Base-by-base conservation (phyloP, 2,888 invertebrate genomes). In the Argyresthia albistria region DNA sequence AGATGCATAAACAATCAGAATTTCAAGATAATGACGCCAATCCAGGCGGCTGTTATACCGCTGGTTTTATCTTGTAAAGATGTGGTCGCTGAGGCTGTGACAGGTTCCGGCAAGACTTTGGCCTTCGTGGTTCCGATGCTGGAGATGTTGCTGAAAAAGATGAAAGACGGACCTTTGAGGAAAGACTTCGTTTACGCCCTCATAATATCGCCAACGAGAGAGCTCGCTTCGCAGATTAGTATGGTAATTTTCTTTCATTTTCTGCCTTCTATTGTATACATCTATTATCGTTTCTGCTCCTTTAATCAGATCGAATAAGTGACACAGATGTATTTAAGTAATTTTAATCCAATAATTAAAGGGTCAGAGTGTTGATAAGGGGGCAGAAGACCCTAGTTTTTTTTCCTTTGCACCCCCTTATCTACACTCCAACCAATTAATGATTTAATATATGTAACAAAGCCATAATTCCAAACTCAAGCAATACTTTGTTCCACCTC, bases 61-160 rank as follows among this genome's bases (percentile, higher is more conserved):
- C 86, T 97, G 52, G 88, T 99, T 51, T 74, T 98, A 52, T 91
- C 91, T 8, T 95, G 95, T 63, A 98, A 98, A 79, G 99, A 99
- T 89, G 97, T 99, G 11, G 97, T 97, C 0, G 99, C 96, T 0
- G 98, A 99, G 80, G 99, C 99, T 4, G 97, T 99, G 0, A 99
- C 99, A 0, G 99, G 99, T 4, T 98, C 98, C 58, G 99, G 99
- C 0, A 99, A 99, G 84, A 99, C 99, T 0, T 80, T 99, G 43
- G 97, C 99, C 0, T 99, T 99, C 77, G 83, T 99, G 10, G 92
- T 99, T 46, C 99, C 99, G 0, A 76, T 97, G 65, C 66, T 99
- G 50, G 96, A 99, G 83, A 92, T 97, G 64, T 78, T 99, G 50
- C 81, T 90, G 58, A 86, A 89, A 53, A 84, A 92, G 61, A 89